phyloP scores from a whole-genome alignment of 2,113 vertebrate genomes.

The Hippocampus guttulatus region DNA sequence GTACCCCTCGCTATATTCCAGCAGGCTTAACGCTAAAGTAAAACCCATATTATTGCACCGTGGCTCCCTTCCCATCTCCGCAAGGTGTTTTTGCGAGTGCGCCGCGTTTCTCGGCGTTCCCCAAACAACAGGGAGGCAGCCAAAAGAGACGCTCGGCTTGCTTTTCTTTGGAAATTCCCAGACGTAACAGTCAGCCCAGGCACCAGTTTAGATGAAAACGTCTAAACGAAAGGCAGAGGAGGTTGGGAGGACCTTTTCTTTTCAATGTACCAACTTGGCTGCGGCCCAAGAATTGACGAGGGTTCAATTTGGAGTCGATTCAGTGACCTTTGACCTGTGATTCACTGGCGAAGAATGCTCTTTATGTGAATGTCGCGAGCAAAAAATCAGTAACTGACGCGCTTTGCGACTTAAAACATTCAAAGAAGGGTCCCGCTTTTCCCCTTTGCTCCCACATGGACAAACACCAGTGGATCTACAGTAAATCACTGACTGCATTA shows the following conservation, averaged over 20 bases:
- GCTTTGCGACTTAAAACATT: slow-evolving; percentile 12
- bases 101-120: slow-evolving; percentile 34
- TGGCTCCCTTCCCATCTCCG: slow-evolving; percentile 36
- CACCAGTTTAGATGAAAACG: slow-evolving; percentile 37
- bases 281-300: slow-evolving; percentile 57
- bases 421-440: neutral
- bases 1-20: slow-evolving; percentile 35
- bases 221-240: slow-evolving; percentile 23
- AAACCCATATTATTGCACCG: slow-evolving; percentile 44
- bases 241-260: slow-evolving; percentile 30
- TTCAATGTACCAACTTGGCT: slow-evolving; percentile 44
- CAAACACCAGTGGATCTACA: neutral
- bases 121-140: slow-evolving; percentile 48
- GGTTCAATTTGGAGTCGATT: slow-evolving; percentile 53
- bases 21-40: slow-evolving; percentile 18
- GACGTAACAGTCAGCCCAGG: slow-evolving; percentile 37
- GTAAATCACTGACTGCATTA: neutral
- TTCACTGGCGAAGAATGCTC: slow-evolving; percentile 68
- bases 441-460: neutral
- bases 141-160: slow-evolving; percentile 17
- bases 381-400: slow-evolving; percentile 14
- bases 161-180: slow-evolving; percentile 56
- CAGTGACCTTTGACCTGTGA: slow-evolving; percentile 64
- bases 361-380: slow-evolving; percentile 55
- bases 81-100: slow-evolving; percentile 44